Percentiles rank a stretch among this genome's conserved stretches.
phyloP scores from a whole-genome alignment of 1,140 invertebrate species.

The Ceratina japonica region DNA sequence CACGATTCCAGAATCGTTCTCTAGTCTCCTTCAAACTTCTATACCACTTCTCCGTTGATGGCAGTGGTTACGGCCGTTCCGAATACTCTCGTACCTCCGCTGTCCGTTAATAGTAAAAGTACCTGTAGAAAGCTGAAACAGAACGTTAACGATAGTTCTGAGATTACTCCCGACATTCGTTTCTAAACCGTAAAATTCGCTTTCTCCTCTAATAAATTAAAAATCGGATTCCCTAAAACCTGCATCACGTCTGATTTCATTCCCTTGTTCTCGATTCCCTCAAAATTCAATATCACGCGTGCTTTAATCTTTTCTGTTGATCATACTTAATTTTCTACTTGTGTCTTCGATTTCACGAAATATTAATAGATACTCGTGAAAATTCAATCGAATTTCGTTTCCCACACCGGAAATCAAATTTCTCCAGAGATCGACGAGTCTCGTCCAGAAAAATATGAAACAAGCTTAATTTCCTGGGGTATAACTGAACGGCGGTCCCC shows the following conservation, averaged over 20 bases:
- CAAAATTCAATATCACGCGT: no score
- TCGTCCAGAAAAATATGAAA: no score
- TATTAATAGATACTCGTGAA: no score
- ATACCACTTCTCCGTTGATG: neutral
- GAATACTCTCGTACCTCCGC: neutral
- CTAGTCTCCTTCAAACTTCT: neutral
- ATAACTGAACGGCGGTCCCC: neutral
- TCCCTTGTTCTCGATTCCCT: no score
- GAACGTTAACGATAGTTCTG: neutral
- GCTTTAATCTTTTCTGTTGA: no score
- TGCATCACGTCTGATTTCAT: no score
- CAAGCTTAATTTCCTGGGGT: neutral
- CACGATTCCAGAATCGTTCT: neutral
- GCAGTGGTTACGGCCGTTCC: constrained; percentile 1
- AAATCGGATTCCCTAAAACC: neutral
- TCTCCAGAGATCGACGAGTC: no score
- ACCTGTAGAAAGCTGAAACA: constrained; percentile 72
- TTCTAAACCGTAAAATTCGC: neutral
- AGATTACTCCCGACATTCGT: neutral
- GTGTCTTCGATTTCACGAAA: no score
- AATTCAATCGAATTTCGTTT: no score
- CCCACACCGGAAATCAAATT: no score
- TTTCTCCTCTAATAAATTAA: neutral
- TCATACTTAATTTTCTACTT: no score
- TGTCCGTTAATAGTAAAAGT: constrained; percentile 68